phyloP scores from a whole-genome alignment of 1,140 invertebrate genomes.

The Gyrodactylus salaris region DNA sequence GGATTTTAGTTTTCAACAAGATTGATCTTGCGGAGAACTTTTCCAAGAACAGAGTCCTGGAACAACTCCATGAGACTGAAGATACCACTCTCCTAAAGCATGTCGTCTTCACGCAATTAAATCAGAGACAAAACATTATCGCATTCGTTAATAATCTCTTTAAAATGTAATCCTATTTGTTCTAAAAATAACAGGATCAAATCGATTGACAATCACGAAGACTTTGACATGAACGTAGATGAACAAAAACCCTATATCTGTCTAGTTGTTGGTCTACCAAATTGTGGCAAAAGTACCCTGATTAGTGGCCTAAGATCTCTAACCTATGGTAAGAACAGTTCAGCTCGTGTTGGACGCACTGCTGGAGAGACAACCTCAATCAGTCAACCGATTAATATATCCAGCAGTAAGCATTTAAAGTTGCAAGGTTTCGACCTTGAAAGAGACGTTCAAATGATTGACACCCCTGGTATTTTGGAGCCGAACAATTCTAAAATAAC shows the following conservation, averaged over 20 bases:
- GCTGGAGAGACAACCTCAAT: neutral
- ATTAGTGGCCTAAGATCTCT: neutral
- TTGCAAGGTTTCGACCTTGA: neutral
- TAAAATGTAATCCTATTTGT: too few species aligned
- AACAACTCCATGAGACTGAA: neutral
- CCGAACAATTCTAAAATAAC: neutral
- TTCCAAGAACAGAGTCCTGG: neutral
- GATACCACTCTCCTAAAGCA: neutral
- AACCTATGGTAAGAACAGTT: neutral
- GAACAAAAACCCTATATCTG: neutral
- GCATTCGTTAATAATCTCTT: neutral
- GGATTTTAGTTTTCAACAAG: slow-evolving; percentile 3
- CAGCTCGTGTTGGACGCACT: neutral
- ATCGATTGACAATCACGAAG: neutral
- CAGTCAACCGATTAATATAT: neutral
- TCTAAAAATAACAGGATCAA: neutral
- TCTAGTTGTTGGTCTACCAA: neutral
- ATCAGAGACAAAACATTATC: neutral
- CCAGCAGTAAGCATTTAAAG: neutral
- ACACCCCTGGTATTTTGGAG: neutral
- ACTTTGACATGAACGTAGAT: neutral
- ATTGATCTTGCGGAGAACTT: neutral
- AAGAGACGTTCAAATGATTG: neutral
- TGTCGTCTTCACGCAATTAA: neutral
- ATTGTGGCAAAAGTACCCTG: slow-evolving; percentile 1